These are phyloP conservation scores for Panzeria rudis DNA, from an alignment of 2,888 invertebrate species.

Conservation along the genomic window DNA sequence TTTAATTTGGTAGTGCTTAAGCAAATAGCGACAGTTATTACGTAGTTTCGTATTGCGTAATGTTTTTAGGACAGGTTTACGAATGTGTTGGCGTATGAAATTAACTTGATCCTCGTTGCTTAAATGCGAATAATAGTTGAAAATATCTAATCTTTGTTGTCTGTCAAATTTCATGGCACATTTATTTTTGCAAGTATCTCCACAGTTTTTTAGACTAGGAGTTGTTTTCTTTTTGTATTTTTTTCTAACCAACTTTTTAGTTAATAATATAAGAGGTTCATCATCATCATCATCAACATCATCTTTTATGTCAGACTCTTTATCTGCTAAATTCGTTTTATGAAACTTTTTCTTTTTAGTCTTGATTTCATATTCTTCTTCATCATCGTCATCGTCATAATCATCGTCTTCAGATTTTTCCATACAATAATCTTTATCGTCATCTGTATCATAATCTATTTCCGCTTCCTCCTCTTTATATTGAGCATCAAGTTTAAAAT, in stretches of 20 bases:
- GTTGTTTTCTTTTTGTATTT: slow-evolving; percentile 29
- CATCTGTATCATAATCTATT: slow-evolving; percentile 22
- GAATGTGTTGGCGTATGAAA: slow-evolving; percentile 63
- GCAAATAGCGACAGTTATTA: slow-evolving; percentile 68
- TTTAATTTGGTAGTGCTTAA: slow-evolving; percentile 46
- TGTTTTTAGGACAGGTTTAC: slow-evolving; percentile 50
- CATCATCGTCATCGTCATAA: slow-evolving; percentile 48
- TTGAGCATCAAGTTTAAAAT: background rate
- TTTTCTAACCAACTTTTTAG: background rate
- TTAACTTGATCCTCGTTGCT: slow-evolving; percentile 55
- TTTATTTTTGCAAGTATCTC: slow-evolving; percentile 70
- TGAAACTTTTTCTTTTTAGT: slow-evolving; percentile 1
- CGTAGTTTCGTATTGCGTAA: slow-evolving; percentile 46
- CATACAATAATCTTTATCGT: slow-evolving; percentile 18
- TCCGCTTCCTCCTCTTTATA: slow-evolving; percentile 24
- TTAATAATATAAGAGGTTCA: slow-evolving; percentile 55
- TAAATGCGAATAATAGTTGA: slow-evolving; percentile 67
- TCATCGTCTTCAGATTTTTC: slow-evolving; percentile 42
- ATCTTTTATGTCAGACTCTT: background rate
- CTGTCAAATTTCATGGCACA: slow-evolving; percentile 62
- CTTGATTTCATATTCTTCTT: slow-evolving; percentile 22
- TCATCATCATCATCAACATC: slow-evolving; percentile 53
- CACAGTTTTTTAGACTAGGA: slow-evolving; percentile 62
- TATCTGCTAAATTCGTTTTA: background rate
- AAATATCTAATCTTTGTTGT: slow-evolving; percentile 64